phyloP scores from a whole-genome alignment of 1,140 invertebrate genomes.

The Drosophila sucinea region DNA sequence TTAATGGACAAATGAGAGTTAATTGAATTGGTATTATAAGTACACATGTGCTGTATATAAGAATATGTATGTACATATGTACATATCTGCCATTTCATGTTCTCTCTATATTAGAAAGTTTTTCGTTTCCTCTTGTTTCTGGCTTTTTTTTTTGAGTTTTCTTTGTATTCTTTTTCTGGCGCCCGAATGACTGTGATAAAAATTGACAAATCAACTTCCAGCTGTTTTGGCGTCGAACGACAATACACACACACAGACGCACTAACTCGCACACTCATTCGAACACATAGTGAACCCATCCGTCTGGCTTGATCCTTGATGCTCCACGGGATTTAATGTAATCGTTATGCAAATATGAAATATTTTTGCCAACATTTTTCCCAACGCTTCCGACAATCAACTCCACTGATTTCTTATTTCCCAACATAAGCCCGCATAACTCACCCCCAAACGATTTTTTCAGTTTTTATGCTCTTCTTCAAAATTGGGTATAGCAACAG shows the following conservation, averaged over 20 bases:
- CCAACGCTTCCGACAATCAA: conserved; percentile 22
- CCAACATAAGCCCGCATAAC: conserved; percentile 10
- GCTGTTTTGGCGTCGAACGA: conserved; percentile 56
- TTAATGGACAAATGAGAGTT: conserved; percentile 6
- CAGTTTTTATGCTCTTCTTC: background rate
- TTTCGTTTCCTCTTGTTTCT: background rate
- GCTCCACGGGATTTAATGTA: conserved; percentile 42
- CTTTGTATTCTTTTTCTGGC: conserved; percentile 36
- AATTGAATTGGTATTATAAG: conserved; percentile 3
- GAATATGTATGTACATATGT: too few species aligned
- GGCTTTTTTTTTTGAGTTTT: conserved; percentile 42
- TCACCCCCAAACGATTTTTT: background rate
- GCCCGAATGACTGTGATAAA: conserved; percentile 57
- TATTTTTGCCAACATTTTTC: conserved; percentile 15
- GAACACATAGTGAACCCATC: conserved; percentile 1
- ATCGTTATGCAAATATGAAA: conserved; percentile 58
- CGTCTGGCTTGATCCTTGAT: conserved; percentile 11
- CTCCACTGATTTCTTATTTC: conserved; percentile 19
- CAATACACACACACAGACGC: conserved; percentile 25
- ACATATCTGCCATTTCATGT: background rate
- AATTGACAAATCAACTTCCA: conserved; percentile 62
- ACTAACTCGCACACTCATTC: conserved; percentile 10
- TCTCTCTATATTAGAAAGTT: background rate
- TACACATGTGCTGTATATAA: background rate
- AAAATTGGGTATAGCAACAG: background rate